These are phyloP conservation scores for Poeciliopsis occidentalis DNA, from an alignment of 2,113 vertebrate genomes.

Conservation along the genomic window DNA sequence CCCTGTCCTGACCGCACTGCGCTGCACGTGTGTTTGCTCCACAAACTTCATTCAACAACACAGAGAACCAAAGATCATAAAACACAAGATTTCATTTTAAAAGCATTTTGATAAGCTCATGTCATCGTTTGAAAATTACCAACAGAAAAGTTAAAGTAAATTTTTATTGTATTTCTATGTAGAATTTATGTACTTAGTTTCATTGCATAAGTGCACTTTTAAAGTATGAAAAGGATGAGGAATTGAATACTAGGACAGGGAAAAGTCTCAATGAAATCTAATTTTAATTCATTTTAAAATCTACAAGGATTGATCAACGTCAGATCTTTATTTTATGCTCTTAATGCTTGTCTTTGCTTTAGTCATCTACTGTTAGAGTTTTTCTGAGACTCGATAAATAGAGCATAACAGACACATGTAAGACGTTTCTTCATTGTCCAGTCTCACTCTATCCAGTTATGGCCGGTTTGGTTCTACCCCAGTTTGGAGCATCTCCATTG, in stretches of 20 bases:
- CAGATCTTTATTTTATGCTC: not conserved
- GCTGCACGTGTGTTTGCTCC: conserved; percentile 21
- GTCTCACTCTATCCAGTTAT: too few relatives aligned
- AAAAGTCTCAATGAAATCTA: not conserved
- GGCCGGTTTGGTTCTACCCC: too few relatives aligned
- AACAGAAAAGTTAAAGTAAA: conserved; percentile 1
- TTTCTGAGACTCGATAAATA: too few relatives aligned
- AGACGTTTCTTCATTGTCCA: too few relatives aligned
- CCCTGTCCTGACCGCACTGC: conserved; percentile 56
- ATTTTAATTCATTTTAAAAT: not conserved
- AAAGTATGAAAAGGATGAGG: not conserved
- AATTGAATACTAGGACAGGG: not conserved
- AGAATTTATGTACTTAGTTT: not conserved
- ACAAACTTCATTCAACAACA: conserved; percentile 33
- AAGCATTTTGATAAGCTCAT: conserved; percentile 51
- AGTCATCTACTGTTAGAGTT: too few relatives aligned
- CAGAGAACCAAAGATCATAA: conserved; percentile 31
- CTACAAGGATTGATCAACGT: not conserved
- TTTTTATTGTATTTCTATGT: not conserved
- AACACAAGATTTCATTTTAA: conserved; percentile 49
- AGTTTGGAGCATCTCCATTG: too few relatives aligned
- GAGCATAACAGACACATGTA: too few relatives aligned
- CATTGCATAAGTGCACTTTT: not conserved
- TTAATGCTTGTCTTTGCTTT: not conserved
- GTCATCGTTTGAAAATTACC: conserved; percentile 10